Conservation (phyloP, 2,888 invertebrate genomes). For the Timema podura region DNA sequence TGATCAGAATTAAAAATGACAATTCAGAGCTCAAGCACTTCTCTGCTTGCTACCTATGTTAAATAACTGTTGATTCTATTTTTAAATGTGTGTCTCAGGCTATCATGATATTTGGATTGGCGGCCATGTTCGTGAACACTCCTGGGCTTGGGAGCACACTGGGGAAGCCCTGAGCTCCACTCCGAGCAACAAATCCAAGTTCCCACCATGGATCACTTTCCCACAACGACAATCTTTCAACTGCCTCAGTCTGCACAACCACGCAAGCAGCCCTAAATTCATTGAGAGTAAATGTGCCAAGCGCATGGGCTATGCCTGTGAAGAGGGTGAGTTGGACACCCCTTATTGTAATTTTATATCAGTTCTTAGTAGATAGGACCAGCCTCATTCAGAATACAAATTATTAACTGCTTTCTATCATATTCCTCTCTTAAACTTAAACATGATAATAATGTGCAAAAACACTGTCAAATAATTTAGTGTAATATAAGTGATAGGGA, state of each 20-base stretch:
- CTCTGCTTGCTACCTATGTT: no score
- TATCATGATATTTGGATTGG: neutral
- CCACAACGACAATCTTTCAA: neutral
- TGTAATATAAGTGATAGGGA: no score
- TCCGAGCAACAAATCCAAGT: neutral
- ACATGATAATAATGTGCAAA: no score
- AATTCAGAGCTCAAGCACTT: no score
- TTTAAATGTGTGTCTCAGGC: neutral
- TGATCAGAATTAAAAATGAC: no score
- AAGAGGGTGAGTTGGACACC: neutral
- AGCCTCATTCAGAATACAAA: no score
- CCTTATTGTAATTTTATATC: no score
- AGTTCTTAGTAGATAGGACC: no score
- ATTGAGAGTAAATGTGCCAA: neutral
- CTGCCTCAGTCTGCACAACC: neutral
- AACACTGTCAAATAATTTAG: no score
- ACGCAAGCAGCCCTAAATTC: neutral
- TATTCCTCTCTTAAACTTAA: no score
- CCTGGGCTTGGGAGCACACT: neutral
- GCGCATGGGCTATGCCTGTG: neutral
- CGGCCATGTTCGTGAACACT: neutral
- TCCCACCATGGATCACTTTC: neutral
- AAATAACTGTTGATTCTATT: no score
- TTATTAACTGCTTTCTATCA: no score
- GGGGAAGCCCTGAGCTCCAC: neutral